Evolutionary conservation across 1,140 invertebrate genomes (phyloP).

Genomic region (Papilio dardanus): DNA sequence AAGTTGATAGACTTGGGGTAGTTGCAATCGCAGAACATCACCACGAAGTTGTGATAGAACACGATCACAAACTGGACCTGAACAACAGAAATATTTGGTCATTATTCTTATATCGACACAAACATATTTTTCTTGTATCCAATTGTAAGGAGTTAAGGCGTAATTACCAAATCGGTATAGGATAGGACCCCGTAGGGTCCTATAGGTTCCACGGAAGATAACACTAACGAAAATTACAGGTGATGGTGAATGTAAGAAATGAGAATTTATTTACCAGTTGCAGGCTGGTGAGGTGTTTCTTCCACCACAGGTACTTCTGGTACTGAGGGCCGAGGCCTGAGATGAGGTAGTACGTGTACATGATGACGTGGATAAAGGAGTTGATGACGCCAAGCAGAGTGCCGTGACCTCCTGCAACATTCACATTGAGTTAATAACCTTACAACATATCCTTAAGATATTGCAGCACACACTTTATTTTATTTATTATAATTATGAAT

Average conservation of each 20-base stretch:
- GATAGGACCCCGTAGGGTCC: no score
- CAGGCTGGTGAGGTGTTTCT: constrained; percentile 91
- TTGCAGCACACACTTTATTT: not conserved
- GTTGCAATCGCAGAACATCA: constrained; percentile 86
- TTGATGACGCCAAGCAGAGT: constrained; percentile 84
- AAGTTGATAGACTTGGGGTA: constrained; percentile 87
- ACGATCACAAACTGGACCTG: constrained; percentile 92
- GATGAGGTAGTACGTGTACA: constrained; percentile 91
- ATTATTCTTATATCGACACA: not conserved
- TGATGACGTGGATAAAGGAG: constrained; percentile 87
- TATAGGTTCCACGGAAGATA: no score
- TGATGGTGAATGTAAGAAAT: not conserved
- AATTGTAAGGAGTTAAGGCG: no score
- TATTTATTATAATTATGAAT: not conserved
- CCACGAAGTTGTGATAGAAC: constrained; percentile 85
- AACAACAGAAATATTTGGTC: constrained; percentile 37
- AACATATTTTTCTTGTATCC: not conserved
- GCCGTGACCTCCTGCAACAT: constrained; percentile 64
- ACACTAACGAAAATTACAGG: no score
- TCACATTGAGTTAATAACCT: not conserved
- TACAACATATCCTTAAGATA: not conserved
- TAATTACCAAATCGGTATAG: no score
- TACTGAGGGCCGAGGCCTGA: constrained; percentile 70
- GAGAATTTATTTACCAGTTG: constrained; percentile 83
- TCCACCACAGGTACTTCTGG: constrained; percentile 93